Base-by-base conservation (phyloP, 2,888 invertebrate genomes). In the Caenorhabditis auriculariae region DNA sequence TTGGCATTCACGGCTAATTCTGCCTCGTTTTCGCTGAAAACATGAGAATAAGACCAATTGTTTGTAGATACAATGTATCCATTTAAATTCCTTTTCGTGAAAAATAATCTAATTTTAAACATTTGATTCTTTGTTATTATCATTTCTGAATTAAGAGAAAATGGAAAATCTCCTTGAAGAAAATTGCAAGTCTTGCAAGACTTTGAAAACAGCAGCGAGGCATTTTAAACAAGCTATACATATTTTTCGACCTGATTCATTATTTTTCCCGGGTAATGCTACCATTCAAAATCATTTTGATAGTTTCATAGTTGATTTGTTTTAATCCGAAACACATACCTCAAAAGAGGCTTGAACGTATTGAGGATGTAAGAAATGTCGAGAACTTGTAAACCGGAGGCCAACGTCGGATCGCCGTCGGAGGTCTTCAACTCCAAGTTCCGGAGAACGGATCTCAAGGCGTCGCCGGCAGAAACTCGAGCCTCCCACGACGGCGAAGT, bases 401-500 rank as follows among this genome's bases (percentile, higher is more conserved):
- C n/a, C n/a, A n/a, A n/a, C 24, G 29, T 6, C 35, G 9, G 9
- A 35, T n/a, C n/a, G 35, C 35, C n/a, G 35, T 35, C n/a, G 35
- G 1, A 15, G 35, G 35, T 35, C 12, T 9, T 35, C n/a, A 17
- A 24, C 3, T 52, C 48, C 5, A 46, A 38, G 28, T 50, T 49
- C 7, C 39, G 32, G 7, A 79, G 56, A n/a, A 73, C 54, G 9
- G 59, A 53, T 17, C 56, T 62, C 9, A 80, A 52, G 5, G 79
- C 74, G 27, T 71, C 66, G 15, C 76, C 74, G 5, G 79, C 71
- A 4, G 77, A 67, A 2, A 72, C 66, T 21, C 79, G 49, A 1
- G 75, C 63, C 19, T 79, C 78, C 79, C 79, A 79, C 9, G 60
- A 54, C 28, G 51, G 52, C 19, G 68, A 70, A 7, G 51, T 49